Evolutionary conservation across 2,888 invertebrate species (phyloP), one percentile per base, ranked within the genome.

Genomic region (Ornithoptera alexandrae): DNA sequence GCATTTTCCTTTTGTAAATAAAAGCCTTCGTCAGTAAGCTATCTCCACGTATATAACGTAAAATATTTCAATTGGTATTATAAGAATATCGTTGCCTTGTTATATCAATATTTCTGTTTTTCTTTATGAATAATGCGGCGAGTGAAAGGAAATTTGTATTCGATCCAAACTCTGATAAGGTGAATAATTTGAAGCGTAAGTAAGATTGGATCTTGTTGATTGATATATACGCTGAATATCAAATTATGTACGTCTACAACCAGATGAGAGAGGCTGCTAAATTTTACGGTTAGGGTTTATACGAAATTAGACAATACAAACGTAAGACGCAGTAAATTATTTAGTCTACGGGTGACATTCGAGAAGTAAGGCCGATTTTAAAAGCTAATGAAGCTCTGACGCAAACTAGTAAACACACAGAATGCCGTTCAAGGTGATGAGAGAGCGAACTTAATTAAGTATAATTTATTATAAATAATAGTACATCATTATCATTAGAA

Each of bases 391-490:
- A 69, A 65, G 65, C 65, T 46, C 46, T 50, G 65, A 50, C 62
- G 57, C 46, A 57, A 36, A 64, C 42, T 10, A 66, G 62, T 65
- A 66, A 66, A 70, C 58, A 58, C 58, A 70, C 61, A 62, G 46
- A 65, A 62, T 71, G 58, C 69, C 66, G 70, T 66, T 75, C 72
- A 74, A 72, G 73, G 73, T 73, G 72, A 67, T 65, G 71, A 69
- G 72, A 69, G 64, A 69, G 61, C 67, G 67, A 66, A 56, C n/a
- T 53, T 3, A 6, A 53, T 6, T 53, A 4, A n/a, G n/a, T 72
- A 74, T 77, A 78, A 79, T 87, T 83, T 46, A 46, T 46, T 15
- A 6, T 8, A 39, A 39, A 6, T 8, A 12, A 46, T 15, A 15
- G 15, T 46, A 4, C 15, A 46, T 15, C 12, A 15, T 12, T 30